Base-by-base conservation (phyloP, 1,140 invertebrate species). In the Penaeus indicus region DNA sequence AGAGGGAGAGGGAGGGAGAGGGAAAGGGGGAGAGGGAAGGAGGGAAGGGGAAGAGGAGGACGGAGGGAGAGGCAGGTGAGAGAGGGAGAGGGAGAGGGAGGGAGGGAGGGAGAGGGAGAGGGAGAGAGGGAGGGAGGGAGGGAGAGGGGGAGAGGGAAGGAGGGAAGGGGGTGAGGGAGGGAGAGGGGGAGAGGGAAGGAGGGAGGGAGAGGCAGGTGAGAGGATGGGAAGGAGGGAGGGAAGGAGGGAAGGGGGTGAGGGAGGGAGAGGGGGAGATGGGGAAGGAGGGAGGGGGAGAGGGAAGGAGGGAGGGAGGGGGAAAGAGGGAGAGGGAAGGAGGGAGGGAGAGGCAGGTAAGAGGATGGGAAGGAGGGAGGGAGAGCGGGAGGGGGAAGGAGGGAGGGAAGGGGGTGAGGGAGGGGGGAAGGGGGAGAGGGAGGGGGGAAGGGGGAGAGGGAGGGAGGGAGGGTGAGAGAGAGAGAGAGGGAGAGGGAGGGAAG, bases 341-440 rank as follows among this genome's bases (percentile, higher is more conserved):
- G n/a, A n/a, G n/a, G n/a, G n/a, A n/a, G n/a, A n/a, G n/a, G n/a
- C n/a, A n/a, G n/a, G n/a, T n/a, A n/a, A n/a, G n/a, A n/a, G n/a
- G 63, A 64, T 18, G n/a, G n/a, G n/a, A n/a, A 18, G n/a, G n/a
- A 64, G n/a, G 63, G 63, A 64, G 63, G 63, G n/a, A n/a, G 63
- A n/a, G n/a, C n/a, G n/a, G 63, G 63, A 64, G n/a, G n/a, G n/a
- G 63, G 63, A 64, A 64, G 63, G n/a, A 64, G n/a, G n/a, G 63
- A 18, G n/a, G 63, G 63, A 64, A n/a, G n/a, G n/a, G n/a, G n/a
- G n/a, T 64, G 16, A 64, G 63, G n/a, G n/a, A n/a, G 63, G n/a
- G n/a, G 63, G n/a, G 63, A n/a, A 64, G 63, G 63, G n/a, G 63
- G 63, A 64, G n/a, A n/a, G n/a, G n/a, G 63, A 64, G 63, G n/a